These are phyloP conservation scores for Prionailurus bengalensis DNA, from an alignment of 2,113 vertebrate species.

Conservation along the genomic window DNA sequence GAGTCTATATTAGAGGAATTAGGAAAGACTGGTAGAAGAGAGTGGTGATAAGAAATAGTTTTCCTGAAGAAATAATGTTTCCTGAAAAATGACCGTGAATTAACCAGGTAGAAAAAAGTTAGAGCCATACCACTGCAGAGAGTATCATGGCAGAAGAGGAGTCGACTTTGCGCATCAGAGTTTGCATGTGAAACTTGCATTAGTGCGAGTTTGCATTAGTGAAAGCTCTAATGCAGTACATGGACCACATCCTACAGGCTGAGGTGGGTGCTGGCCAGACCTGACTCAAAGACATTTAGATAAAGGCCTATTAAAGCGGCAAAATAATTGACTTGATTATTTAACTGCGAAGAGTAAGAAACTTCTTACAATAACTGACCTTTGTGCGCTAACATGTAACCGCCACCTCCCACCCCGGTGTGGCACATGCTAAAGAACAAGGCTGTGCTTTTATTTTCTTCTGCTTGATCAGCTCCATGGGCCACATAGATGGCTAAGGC, in stretches of 20 bases:
- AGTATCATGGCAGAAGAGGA: fast-evolving
- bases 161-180: background rate
- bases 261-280: background rate
- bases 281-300: background rate
- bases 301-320: background rate
- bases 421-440: background rate
- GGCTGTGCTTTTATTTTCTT: background rate
- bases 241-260: background rate
- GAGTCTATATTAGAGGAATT: background rate
- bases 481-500: no score
- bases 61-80: background rate
- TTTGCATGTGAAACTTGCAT: no score
- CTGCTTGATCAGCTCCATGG: background rate
- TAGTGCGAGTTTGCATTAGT: background rate
- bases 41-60: background rate
- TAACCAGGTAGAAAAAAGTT: background rate
- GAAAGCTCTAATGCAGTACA: background rate
- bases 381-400: background rate
- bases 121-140: background rate
- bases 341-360: background rate
- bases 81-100: background rate
- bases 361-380: background rate
- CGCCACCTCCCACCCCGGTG: fast-evolving
- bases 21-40: background rate
- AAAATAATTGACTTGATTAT: background rate